These are phyloP conservation scores for Ectobius pallidus DNA, from an alignment of 2,888 invertebrate genomes.

Conservation along the genomic window DNA sequence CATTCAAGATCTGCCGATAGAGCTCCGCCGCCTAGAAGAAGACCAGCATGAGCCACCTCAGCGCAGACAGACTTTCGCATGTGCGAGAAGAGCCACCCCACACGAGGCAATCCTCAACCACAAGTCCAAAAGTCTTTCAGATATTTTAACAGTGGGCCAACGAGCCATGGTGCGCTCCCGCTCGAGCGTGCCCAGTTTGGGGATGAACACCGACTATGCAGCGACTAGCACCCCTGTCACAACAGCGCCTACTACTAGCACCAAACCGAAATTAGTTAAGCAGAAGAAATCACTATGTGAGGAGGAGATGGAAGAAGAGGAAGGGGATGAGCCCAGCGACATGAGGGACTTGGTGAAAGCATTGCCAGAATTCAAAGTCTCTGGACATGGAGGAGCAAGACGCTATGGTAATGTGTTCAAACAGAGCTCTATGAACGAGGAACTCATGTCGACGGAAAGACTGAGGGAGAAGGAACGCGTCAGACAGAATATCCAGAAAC, in stretches of 20 bases:
- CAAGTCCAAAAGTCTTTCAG: constrained; percentile 84
- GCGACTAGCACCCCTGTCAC: constrained; percentile 46
- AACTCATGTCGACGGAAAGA: constrained; percentile 86
- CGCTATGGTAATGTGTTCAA: constrained; percentile 69
- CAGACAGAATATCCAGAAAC: constrained; percentile 84
- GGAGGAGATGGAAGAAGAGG: constrained; percentile 58
- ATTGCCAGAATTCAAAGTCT: constrained; percentile 56
- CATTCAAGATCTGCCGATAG: constrained; percentile 83
- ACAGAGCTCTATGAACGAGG: constrained; percentile 88
- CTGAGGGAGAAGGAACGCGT: constrained; percentile 82
- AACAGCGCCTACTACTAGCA: constrained; percentile 26
- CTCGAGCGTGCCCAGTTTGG: constrained; percentile 75
- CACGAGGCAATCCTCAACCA: constrained; percentile 57
- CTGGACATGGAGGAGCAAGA: constrained; percentile 41
- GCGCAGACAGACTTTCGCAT: constrained; percentile 60
- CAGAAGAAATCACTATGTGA: constrained; percentile 85
- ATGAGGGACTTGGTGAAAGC: constrained; percentile 70
- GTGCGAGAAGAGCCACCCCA: constrained; percentile 51
- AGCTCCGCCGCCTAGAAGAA: constrained; percentile 79
- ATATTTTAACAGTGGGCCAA: constrained; percentile 77
- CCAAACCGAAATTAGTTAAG: constrained; percentile 77
- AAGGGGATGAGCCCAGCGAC: constrained; percentile 68
- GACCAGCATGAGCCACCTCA: constrained; percentile 55
- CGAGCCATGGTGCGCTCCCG: constrained; percentile 74
- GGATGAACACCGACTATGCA: constrained; percentile 44